Conservation (phyloP, 2,113 vertebrate species). For the Nestor notabilis region DNA sequence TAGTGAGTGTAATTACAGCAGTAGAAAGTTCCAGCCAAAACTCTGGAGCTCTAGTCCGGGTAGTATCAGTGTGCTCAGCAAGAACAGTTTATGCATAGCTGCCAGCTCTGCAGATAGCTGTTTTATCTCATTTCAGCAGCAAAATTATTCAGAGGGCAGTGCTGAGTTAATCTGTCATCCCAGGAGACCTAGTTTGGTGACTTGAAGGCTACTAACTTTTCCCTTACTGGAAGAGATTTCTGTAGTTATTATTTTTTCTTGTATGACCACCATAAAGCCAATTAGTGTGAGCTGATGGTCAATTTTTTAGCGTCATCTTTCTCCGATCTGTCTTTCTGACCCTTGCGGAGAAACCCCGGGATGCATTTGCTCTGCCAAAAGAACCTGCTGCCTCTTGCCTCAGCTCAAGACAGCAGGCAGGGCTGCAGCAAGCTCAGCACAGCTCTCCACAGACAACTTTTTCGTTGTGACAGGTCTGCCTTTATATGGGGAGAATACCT, state of each 20-base stretch:
- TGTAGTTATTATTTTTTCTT: neutral
- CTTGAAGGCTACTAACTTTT: neutral
- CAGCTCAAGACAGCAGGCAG: neutral
- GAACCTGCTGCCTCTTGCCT: neutral
- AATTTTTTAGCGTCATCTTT: neutral
- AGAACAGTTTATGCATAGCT: neutral
- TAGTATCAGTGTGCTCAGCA: neutral
- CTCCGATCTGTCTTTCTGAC: neutral
- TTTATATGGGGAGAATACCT: neutral
- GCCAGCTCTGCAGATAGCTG: neutral
- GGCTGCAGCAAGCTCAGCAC: neutral
- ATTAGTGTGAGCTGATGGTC: neutral
- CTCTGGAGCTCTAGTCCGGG: neutral
- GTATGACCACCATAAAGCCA: neutral
- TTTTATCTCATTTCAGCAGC: neutral
- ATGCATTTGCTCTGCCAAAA: neutral
- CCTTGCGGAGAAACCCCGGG: neutral
- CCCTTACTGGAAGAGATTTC: neutral
- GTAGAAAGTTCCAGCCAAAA: neutral
- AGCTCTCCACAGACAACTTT: neutral
- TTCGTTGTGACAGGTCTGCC: neutral
- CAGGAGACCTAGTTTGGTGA: neutral
- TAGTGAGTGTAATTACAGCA: neutral
- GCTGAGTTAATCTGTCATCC: neutral
- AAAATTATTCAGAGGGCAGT: neutral